A percentile compares a stretch with the other conserved stretches of the same genome.
phyloP scores from a whole-genome alignment of 2,888 invertebrate species.

The Caenorhabditis wallacei region DNA sequence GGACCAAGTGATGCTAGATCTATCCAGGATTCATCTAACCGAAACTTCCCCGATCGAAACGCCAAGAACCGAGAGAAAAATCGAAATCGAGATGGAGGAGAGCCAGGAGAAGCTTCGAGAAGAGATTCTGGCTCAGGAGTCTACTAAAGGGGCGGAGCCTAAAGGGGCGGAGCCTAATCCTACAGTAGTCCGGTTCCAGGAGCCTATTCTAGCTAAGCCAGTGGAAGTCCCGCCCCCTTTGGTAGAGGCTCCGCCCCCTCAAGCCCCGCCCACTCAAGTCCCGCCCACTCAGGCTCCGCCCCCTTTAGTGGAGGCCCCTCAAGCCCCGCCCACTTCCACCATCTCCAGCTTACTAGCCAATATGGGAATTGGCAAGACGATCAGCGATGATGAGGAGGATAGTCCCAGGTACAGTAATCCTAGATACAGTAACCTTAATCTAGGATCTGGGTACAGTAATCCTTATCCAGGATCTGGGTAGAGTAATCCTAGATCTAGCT shows the following conservation, averaged over 20 bases:
- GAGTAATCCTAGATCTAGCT: too few relatives aligned
- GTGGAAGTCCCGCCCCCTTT: not conserved
- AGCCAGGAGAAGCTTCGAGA: constrained; percentile 29
- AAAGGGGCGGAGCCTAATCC: too few relatives aligned
- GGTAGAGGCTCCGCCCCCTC: not conserved
- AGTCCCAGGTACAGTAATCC: not conserved
- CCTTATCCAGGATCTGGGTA: too few relatives aligned
- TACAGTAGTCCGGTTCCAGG: constrained; percentile 12
- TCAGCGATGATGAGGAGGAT: not conserved
- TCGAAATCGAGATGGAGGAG: constrained; percentile 39
- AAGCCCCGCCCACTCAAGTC: not conserved
- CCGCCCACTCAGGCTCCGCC: constrained; percentile 4
- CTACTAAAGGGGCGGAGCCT: not conserved
- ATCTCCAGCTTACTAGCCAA: not conserved
- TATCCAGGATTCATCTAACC: constrained; percentile 41
- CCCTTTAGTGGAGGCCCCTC: not conserved
- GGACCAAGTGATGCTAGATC: constrained; percentile 29
- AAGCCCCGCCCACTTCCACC: constrained; percentile 2
- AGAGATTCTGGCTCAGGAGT: constrained; percentile 6
- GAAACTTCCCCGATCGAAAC: constrained; percentile 42
- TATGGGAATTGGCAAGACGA: not conserved
- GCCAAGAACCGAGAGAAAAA: constrained; percentile 42
- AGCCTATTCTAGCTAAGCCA: not conserved
- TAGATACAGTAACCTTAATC: too few relatives aligned
- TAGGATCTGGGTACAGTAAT: too few relatives aligned